phyloP scores from a whole-genome alignment of 2,797 vertebrate genomes.

The Melopsittacus undulatus region DNA sequence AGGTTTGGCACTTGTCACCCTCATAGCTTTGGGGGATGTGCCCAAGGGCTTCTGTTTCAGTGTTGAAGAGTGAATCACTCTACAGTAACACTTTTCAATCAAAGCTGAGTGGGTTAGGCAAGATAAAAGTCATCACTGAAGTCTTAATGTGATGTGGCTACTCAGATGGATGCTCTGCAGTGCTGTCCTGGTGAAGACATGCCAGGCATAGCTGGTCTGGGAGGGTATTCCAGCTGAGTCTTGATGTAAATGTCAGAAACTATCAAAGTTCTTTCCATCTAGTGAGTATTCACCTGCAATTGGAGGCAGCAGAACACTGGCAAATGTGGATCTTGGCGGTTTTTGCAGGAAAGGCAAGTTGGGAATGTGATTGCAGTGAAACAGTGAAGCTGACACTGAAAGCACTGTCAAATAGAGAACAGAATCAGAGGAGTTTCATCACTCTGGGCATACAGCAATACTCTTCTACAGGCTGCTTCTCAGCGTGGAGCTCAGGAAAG shows the following conservation, averaged over 20 bases:
- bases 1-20: background rate
- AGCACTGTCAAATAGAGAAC: background rate
- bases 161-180: background rate
- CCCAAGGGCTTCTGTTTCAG: background rate
- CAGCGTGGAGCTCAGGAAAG: background rate
- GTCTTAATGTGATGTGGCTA: background rate
- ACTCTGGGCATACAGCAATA: background rate
- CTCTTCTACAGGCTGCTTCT: background rate
- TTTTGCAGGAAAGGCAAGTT: background rate
- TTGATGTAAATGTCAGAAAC: constrained; percentile 8
- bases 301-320: background rate
- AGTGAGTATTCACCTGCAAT: constrained; percentile 18
- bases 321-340: background rate
- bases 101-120: constrained; percentile 35
- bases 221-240: background rate
- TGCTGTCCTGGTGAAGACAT: background rate
- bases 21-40: background rate
- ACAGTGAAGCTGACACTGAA: background rate
- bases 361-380: background rate
- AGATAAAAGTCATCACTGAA: constrained; percentile 12
- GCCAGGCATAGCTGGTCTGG: background rate
- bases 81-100: background rate
- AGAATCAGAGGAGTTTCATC: background rate
- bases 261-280: background rate
- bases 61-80: background rate